A percentile compares a stretch with the other conserved stretches of the same genome.
phyloP scores from a whole-genome alignment of 2,888 invertebrate genomes.

The Tenthredo livida region DNA sequence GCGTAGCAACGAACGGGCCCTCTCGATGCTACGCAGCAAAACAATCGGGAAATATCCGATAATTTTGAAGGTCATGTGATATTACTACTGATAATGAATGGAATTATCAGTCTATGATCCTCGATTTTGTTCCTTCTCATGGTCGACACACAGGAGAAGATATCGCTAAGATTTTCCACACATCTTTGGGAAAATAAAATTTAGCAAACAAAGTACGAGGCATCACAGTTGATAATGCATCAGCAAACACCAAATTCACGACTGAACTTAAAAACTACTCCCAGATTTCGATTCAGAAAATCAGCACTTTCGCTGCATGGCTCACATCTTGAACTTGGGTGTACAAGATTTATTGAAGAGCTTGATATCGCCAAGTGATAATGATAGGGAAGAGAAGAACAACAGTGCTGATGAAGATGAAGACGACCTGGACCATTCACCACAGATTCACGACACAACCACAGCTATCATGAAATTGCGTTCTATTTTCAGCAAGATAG shows the following conservation, averaged over 20 bases:
- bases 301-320: slow-evolving; percentile 66
- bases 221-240: slow-evolving; percentile 64
- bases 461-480: slow-evolving; percentile 56
- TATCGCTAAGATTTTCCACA: slow-evolving; percentile 60
- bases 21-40: too few species aligned
- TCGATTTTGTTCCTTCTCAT: slow-evolving; percentile 63
- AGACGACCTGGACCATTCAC: neutral
- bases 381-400: slow-evolving; percentile 35
- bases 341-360: slow-evolving; percentile 61
- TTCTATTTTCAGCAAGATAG: slow-evolving; percentile 55
- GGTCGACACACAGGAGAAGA: slow-evolving; percentile 64
- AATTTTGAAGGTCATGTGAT: too few species aligned
- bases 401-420: slow-evolving; percentile 51
- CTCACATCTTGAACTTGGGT: slow-evolving; percentile 65
- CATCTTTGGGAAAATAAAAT: slow-evolving; percentile 57
- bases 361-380: slow-evolving; percentile 40
- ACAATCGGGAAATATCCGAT: too few species aligned
- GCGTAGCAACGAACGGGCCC: too few species aligned
- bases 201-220: slow-evolving; percentile 61
- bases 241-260: slow-evolving; percentile 64
- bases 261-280: slow-evolving; percentile 56
- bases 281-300: slow-evolving; percentile 59
- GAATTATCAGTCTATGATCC: slow-evolving; percentile 59
- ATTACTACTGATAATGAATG: too few species aligned
- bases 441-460: slow-evolving; percentile 32